Evolutionary conservation across 2,113 vertebrate species (phyloP), one percentile per base, ranked within the genome.

Genomic region (Hydrochoerus hydrochaeris): DNA sequence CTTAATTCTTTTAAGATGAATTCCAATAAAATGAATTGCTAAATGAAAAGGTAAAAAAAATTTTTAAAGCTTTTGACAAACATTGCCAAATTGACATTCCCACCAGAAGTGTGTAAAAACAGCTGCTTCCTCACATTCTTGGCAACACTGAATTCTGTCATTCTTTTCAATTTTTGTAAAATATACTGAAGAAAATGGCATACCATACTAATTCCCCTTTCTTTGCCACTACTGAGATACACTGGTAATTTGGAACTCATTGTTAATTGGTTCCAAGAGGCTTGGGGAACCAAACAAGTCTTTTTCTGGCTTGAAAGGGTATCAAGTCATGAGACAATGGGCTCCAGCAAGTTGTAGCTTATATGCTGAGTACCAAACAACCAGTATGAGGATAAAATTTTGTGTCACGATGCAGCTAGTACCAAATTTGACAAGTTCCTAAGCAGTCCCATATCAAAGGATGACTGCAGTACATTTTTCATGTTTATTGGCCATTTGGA

Each of bases 1-100:
- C 32, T 95, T 94, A 84, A 94, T 95, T 95, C 62, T 87, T 95
- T 73, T 89, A 91, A 60, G 54, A 95, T 91, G 86, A 97, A 95
- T 28, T 94, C 46, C 77, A 86, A 83, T 73, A 88, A 96, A 93
- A 94, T 35, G 54, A 85, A 90, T 24, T 90, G 38, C 71, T 82
- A 35, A 73, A 46, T 84, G 80, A 94, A 95, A 95, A 94, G 63
- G 78, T 78, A 88, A 90, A 81, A 28, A 28, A 73, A 5, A 49
- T 95, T 92, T 93, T 85, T 88, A 81, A 85, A 82, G 58, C 60
- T 87, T 95, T 83, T 95, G 63, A 85, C 85, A 95, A 95, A 93
- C 73, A 93, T 28, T 88, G 58, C 67, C 92, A 93, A 93, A 71
- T 14, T 89, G 52, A 89, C 75, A 88, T 41, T 94, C 20, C 71